These are phyloP conservation scores for Cyclina sinensis DNA, from an alignment of 1,140 invertebrate species.

Conservation along the genomic window DNA sequence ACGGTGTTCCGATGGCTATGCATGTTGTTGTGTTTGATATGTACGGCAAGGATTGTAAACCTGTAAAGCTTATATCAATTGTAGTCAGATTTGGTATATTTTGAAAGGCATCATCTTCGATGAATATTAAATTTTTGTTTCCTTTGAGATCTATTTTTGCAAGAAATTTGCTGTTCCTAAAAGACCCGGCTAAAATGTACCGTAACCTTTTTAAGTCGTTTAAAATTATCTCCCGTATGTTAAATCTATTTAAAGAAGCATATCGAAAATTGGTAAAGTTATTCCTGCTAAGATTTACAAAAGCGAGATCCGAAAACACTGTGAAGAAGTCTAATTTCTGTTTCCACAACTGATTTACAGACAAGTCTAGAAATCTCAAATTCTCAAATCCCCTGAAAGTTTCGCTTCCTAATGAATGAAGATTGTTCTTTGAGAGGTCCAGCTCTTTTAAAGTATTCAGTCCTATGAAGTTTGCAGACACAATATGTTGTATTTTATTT, in stretches of 20 bases:
- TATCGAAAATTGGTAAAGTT: background rate
- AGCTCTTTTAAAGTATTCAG: background rate
- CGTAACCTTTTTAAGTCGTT: background rate
- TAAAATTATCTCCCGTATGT: background rate
- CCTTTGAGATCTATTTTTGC: background rate
- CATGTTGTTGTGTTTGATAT: background rate
- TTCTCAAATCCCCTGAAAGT: background rate
- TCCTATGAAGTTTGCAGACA: background rate
- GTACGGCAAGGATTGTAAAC: background rate
- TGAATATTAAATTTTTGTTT: conserved; percentile 5
- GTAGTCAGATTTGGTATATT: background rate
- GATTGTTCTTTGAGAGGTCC: conserved; percentile 11
- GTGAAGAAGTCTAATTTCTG: background rate
- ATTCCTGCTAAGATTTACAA: background rate
- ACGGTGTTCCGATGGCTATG: background rate
- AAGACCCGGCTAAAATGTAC: background rate
- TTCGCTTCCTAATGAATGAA: background rate
- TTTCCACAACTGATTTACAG: background rate
- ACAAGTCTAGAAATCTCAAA: background rate
- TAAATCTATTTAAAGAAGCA: background rate
- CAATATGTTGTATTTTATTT: conserved; percentile 4
- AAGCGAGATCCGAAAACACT: background rate
- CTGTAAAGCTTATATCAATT: background rate
- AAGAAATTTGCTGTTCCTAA: background rate
- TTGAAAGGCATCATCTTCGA: conserved; percentile 5